Base-by-base conservation (phyloP, 2,888 invertebrate species). In the Cryptophagus acutangulus region DNA sequence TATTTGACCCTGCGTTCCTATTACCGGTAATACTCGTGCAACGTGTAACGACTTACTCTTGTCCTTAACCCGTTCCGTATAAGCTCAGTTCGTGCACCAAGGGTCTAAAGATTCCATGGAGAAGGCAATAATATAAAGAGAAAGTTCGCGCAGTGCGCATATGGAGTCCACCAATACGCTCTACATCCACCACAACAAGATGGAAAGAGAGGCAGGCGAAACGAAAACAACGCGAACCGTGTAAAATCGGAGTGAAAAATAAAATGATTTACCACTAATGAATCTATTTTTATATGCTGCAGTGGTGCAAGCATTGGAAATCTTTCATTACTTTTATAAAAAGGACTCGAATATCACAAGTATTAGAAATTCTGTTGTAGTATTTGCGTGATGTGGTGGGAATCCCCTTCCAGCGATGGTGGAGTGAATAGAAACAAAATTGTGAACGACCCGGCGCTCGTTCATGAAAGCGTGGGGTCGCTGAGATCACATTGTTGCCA, bases 381-480 rank as follows among this genome's bases (percentile, higher is more conserved):
- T 18, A 17, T 36, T 36, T 36, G 15, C 17, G 20, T 25, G 24
- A 15, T 10, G 33, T 33, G 12, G 24, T 16, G 10, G 12, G 16
- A 29, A 26, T 31, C 18, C 36, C 40, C 42, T 40, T 29, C 33
- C 37, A 31, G 20, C 35, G 36, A 42, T 34, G 36, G 36, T 35
- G 39, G 12, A 17, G 30, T 43, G 46, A 46, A 46, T 46, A 41
- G 46, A 33, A 31, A 43, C 38, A 36, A 46, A 45, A 46, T 46
- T 46, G 43, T 31, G 31, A 33, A 39, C 33, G 33, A 33, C 33
- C 24, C 14, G 36, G n/a, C 12, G 26, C 24, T 39, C 39, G 39
- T 39, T 39, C 39, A 39, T 39, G 33, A 39, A 31, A 39, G 13
- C 33, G 20, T 38, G 38, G 31, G 31, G 33, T 14, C 31, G 31